phyloP scores from a whole-genome alignment of 2,113 vertebrate species.

The Vulpes ferrilata region DNA sequence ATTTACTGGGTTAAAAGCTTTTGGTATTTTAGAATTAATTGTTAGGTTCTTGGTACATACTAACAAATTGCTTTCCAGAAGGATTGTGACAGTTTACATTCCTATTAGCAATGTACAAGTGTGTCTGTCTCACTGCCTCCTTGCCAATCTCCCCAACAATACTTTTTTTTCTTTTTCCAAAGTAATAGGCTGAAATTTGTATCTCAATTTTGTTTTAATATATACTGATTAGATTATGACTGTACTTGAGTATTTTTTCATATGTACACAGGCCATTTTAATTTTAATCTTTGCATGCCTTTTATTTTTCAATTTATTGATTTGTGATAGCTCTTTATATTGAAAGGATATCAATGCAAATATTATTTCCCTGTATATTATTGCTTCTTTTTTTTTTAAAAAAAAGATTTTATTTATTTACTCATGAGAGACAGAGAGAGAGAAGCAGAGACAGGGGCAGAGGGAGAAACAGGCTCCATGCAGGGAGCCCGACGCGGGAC shows the following conservation, averaged over 20 bases:
- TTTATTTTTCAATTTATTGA: constrained; percentile 34
- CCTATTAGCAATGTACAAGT: not conserved
- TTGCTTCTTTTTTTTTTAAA: not conserved
- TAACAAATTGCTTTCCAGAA: constrained; percentile 29
- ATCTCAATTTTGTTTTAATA: not conserved
- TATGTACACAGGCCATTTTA: not conserved
- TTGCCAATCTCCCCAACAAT: not conserved
- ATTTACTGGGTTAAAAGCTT: not conserved
- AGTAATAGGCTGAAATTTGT: not conserved
- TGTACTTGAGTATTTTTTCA: not conserved
- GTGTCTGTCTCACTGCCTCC: not conserved
- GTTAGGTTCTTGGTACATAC: not conserved
- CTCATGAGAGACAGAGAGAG: too few species aligned
- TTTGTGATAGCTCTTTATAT: constrained; percentile 46
- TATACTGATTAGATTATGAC: constrained; percentile 4
- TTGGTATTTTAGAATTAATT: not conserved
- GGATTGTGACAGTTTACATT: not conserved
- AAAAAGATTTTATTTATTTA: too few species aligned
- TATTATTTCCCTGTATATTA: not conserved
- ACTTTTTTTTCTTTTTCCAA: not conserved
- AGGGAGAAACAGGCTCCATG: too few species aligned
- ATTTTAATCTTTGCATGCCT: not conserved
- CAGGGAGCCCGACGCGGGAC: too few species aligned
- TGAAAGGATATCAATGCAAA: not conserved
- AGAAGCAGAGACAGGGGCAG: too few species aligned